Evolutionary conservation across 2,113 vertebrate genomes (phyloP), one percentile per base, ranked within the genome.

Genomic region (Rattus rattus): DNA sequence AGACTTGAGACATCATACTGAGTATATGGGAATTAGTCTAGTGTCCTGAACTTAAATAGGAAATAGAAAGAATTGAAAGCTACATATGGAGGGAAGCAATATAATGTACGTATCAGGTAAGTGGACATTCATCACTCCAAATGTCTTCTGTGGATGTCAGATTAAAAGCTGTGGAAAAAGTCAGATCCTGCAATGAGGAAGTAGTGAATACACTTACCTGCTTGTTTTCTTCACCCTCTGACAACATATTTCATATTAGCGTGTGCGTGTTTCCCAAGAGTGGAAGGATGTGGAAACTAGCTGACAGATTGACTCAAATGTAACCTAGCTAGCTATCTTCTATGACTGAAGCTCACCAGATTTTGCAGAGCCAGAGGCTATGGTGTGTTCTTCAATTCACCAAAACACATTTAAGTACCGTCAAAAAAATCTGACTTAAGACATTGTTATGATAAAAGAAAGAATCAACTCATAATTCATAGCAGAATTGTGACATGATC

Each of bases 61-160:
- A 89, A 87, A 91, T 77, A 81, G 7, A 95, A 90, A 19, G 77
- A 85, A 85, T 52, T 85, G 85, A 36, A 92, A 87, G 92, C n/a
- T 9, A 88, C 33, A 92, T 20, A 83, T 36, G 69, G 36, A 96
- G 59, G 9, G 77, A 90, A 94, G 4, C 36, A 2, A 69, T 69
- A 36, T 49, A 36, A 69, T 49, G 5, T 13, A 65, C 33, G 30
- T n/a, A 94, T 75, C 39, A 92, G 19, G 54, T 89, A 93, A 73
- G 30, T 52, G 3, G 24, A 69, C n/a, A 93, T 84, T 95, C 13
- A 86, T 94, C 52, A 83, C 20, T 5, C 33, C 91, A 89, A n/a
- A 43, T 28, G 89, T 92, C 43, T 95, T 80, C 65, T 75, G 88
- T 56, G 91, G 79, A 39, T 65, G 33, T 19, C 86, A 73, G 26